Conservation (phyloP, 1,140 invertebrate genomes). For the Calephelis nemesis region DNA sequence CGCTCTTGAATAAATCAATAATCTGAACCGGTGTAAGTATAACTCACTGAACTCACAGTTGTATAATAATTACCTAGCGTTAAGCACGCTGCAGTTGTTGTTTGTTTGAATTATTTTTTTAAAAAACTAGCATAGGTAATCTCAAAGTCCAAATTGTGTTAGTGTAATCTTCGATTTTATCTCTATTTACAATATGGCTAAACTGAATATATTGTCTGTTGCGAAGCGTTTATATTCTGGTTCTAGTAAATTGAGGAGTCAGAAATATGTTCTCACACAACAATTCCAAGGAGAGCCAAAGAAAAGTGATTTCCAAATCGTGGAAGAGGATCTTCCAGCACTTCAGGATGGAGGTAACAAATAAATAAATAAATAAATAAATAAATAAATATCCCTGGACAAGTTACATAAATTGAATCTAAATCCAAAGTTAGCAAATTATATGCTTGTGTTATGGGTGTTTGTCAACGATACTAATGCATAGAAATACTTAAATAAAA, state of each 20-base stretch:
- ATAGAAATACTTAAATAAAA: too few relatives aligned
- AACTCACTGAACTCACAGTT: too few relatives aligned
- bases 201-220: conserved; percentile 27
- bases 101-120: neutral
- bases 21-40: too few relatives aligned
- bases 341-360: conserved; percentile 84
- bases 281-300: conserved; percentile 84
- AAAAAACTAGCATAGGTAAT: neutral
- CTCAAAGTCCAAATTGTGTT: neutral
- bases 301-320: conserved; percentile 81
- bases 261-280: conserved; percentile 81
- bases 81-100: too few relatives aligned
- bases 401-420: too few relatives aligned
- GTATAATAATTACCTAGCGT: too few relatives aligned
- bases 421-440: too few relatives aligned
- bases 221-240: conserved; percentile 53
- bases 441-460: too few relatives aligned
- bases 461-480: too few relatives aligned
- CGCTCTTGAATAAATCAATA: too few relatives aligned
- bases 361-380: too few relatives aligned
- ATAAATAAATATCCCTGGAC: too few relatives aligned
- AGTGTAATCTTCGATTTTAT: neutral
- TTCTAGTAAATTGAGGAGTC: conserved; percentile 76
- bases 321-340: conserved; percentile 82
- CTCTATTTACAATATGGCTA: conserved; percentile 30